These are phyloP conservation scores for Drosophila pseudoananassae DNA, from an alignment of 1,140 invertebrate genomes.

Conservation along the genomic window DNA sequence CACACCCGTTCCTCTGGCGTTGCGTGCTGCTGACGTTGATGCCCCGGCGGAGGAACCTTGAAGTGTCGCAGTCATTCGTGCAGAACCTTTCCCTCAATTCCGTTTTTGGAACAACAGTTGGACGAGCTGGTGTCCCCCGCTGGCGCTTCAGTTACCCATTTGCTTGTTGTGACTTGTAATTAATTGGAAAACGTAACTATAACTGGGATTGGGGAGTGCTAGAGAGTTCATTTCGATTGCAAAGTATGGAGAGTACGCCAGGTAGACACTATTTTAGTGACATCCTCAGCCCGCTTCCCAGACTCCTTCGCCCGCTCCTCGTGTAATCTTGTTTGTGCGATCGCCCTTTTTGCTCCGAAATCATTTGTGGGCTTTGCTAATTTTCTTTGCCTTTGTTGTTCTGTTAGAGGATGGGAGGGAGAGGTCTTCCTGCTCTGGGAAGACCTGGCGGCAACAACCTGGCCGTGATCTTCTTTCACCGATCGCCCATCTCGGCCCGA, in stretches of 20 bases:
- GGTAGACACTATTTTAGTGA: not conserved
- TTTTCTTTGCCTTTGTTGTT: conserved; percentile 57
- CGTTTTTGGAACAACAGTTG: conserved; percentile 50
- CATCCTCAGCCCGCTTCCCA: conserved; percentile 27
- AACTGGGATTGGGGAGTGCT: conserved; percentile 8
- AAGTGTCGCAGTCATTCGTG: conserved; percentile 74
- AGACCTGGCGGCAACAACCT: conserved; percentile 19
- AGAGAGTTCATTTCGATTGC: too few species aligned
- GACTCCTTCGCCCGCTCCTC: conserved; percentile 11
- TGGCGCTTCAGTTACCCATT: conserved; percentile 12
- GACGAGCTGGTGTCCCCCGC: conserved; percentile 14
- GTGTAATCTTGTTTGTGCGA: conserved; percentile 77
- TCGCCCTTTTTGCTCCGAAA: conserved; percentile 68
- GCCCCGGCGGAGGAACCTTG: conserved; percentile 48
- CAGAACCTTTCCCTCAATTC: conserved; percentile 62
- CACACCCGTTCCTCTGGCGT: conserved; percentile 28
- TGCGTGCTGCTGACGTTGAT: conserved; percentile 59
- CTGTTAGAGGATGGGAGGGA: conserved; percentile 2
- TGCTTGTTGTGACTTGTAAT: conserved; percentile 48
- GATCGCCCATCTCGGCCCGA: conserved; percentile 32
- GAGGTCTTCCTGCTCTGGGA: not conserved
- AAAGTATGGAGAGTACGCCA: too few species aligned
- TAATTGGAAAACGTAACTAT: conserved; percentile 23
- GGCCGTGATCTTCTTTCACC: conserved; percentile 64
- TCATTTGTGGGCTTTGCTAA: conserved; percentile 73